Evolutionary conservation across 2,113 vertebrate species (phyloP).

Genomic region (Archilochus colubris): DNA sequence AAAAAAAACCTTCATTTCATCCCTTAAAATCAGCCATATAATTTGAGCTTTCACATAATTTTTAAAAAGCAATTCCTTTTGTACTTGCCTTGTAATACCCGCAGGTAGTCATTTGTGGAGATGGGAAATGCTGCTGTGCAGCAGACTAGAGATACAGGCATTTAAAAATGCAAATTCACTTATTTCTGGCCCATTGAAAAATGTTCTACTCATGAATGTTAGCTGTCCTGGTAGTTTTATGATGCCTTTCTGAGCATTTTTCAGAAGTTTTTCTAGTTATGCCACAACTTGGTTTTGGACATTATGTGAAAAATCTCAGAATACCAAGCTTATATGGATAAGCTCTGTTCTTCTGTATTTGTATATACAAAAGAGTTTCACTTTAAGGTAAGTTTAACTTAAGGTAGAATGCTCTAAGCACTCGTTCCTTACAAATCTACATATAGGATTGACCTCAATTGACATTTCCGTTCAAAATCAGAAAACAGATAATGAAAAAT

Average conservation of each 20-base stretch:
- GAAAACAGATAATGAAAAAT: slow-evolving; percentile 29
- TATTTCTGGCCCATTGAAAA: slow-evolving; percentile 2
- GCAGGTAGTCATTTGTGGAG: rapidly evolving
- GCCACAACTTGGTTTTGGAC: not conserved
- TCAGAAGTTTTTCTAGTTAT: not conserved
- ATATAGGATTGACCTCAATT: slow-evolving; percentile 18
- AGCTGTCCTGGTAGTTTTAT: not conserved
- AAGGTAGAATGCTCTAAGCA: not conserved
- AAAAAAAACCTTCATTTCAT: not conserved
- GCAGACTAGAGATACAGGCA: not conserved
- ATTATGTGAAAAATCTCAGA: not conserved
- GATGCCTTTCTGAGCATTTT: not conserved
- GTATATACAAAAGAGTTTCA: not conserved
- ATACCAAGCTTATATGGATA: not conserved
- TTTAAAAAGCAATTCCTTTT: not conserved
- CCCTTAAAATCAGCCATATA: not conserved
- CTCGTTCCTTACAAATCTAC: not conserved
- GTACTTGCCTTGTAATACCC: not conserved
- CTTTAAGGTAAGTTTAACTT: not conserved
- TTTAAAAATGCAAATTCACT: not conserved
- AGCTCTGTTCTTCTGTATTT: not conserved
- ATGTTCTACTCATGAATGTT: not conserved
- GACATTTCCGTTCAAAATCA: not conserved
- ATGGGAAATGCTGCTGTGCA: not conserved
- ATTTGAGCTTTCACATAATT: not conserved